Evolutionary conservation across 2,113 vertebrate species (phyloP).

Genomic region (Paradoxurus hermaphroditus): DNA sequence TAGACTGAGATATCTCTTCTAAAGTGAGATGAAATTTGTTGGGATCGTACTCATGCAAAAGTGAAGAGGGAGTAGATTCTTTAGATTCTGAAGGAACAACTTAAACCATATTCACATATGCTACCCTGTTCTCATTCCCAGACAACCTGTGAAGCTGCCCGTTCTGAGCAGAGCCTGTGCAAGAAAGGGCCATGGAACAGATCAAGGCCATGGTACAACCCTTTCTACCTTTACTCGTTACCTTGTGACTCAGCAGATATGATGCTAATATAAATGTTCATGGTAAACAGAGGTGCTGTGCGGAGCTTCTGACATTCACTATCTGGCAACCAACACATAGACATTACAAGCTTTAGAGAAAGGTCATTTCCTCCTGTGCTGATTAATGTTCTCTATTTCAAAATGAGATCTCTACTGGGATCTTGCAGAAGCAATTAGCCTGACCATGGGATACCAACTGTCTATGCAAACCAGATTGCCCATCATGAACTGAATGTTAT

Average conservation of each 20-base stretch:
- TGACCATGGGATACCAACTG: background rate
- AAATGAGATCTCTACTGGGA: background rate
- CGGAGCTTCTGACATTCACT: background rate
- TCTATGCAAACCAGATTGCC: background rate
- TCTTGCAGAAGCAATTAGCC: background rate
- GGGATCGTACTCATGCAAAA: background rate
- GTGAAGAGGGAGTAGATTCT: background rate
- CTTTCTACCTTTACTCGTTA: background rate
- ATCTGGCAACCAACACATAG: background rate
- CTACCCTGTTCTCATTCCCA: background rate
- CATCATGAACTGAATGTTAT: background rate
- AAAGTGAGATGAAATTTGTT: background rate
- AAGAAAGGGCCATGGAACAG: background rate
- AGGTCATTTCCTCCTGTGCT: background rate
- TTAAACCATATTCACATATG: background rate
- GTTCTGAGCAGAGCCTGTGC: background rate
- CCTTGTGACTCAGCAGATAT: background rate
- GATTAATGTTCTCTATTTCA: background rate
- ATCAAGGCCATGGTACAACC: background rate
- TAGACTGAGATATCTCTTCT: background rate
- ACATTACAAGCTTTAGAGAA: background rate
- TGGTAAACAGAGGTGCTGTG: background rate
- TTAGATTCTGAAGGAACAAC: background rate
- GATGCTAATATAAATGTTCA: background rate
- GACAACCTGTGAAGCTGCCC: background rate